Evolutionary conservation across 2,113 vertebrate species (phyloP), one percentile per base, ranked within the genome.

Genomic region (Carassius auratus): DNA sequence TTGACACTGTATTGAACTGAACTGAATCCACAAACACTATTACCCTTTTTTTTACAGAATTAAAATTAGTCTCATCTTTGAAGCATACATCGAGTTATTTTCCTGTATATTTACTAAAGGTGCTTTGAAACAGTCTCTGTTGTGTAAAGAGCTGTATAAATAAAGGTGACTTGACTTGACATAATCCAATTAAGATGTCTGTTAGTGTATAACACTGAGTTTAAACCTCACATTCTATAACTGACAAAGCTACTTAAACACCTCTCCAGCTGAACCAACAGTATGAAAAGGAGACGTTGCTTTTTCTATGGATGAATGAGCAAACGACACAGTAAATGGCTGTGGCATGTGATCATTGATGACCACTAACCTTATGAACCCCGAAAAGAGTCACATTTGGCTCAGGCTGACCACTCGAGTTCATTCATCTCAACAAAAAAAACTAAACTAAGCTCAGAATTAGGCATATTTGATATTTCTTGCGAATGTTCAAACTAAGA

Each of bases 201-300:
- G 14, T 2, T 55, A 55, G 15, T 55, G 52, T 5, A 55, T 55
- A 55, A 55, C 15, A 55, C 52, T 55, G 52, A 55, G 4, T 55
- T 55, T 55, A 17, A 55, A 55, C 52, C 52, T 55, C 52, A 55
- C 52, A 55, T 5, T 55, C 14, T 15, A 55, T 55, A 14, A 55
- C 6, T 55, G 52, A 55, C 52, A 55, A 55, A 55, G 52, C 52
- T 55, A 55, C 52, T 48, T 48, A 48, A 92, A 93, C 87, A 92
- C 86, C 52, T n/a, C 83, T 8, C 74, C 86, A 92, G 90, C 92
- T 94, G 87, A 93, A 91, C 88, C 21, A 92, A 91, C 90, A 91
- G 57, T 77, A 57, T 76, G 23, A 83, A 42, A 30, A 50, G 62
- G 14, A 50, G 45, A 21, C 79, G 21, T 38, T 12, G 2, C 59